phyloP scores from a whole-genome alignment of 2,113 vertebrate genomes.

The Arizona elegans region DNA sequence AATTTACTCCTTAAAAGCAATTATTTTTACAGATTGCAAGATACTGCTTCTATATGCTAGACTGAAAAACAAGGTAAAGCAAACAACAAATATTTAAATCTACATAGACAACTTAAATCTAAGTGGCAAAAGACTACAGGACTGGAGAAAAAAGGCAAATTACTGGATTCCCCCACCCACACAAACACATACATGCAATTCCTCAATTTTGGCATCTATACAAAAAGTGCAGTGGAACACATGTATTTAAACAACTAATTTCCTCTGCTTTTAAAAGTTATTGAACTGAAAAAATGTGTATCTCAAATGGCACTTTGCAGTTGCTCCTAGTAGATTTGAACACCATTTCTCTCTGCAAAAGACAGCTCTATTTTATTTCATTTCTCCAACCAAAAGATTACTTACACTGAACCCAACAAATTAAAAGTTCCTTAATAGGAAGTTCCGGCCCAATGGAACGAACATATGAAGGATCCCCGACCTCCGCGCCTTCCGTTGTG shows the following conservation, averaged over 20 bases:
- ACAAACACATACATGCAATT: not conserved
- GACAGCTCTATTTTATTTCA: not conserved
- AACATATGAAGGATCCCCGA: too few relatives aligned
- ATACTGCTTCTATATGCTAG: accelerated
- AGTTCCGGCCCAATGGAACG: too few relatives aligned
- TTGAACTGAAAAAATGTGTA: constrained; percentile 23
- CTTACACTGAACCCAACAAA: not conserved
- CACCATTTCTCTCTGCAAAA: not conserved
- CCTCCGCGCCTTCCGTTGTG: too few relatives aligned
- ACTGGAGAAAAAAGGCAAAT: not conserved
- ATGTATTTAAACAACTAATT: constrained; percentile 30
- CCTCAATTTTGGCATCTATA: constrained; percentile 16
- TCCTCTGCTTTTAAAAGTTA: constrained; percentile 7
- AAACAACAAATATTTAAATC: constrained; percentile 10
- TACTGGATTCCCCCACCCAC: not conserved
- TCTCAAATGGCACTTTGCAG: constrained; percentile 5
- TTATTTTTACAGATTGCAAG: constrained; percentile 21
- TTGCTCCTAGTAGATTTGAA: constrained; percentile 7
- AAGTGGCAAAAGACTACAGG: constrained; percentile 9
- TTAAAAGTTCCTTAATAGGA: not conserved
- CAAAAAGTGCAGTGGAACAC: constrained; percentile 24
- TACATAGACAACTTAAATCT: constrained; percentile 34
- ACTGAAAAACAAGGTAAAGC: constrained; percentile 11
- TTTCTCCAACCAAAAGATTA: not conserved
- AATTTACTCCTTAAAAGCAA: constrained; percentile 14